These are phyloP conservation scores for Podotricha telesiphe DNA, from an alignment of 2,888 invertebrate genomes.

Conservation along the genomic window DNA sequence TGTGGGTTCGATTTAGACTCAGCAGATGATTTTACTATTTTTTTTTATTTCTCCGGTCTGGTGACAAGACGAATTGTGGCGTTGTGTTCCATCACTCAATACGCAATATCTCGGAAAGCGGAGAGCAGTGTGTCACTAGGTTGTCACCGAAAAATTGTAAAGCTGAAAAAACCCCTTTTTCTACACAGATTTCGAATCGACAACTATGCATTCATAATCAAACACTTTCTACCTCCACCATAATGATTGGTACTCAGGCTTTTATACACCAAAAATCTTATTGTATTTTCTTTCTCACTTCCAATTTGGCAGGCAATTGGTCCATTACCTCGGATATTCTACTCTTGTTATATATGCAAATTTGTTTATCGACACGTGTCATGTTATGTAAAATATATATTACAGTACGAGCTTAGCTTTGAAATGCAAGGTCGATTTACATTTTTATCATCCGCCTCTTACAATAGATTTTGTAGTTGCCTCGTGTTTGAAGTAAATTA, in stretches of 20 bases:
- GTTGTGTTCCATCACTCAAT: too few species aligned
- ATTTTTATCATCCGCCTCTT: constrained; percentile 51
- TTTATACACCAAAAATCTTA: not conserved
- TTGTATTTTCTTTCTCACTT: constrained; percentile 5
- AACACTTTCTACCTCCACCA: too few species aligned
- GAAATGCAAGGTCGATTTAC: constrained; percentile 56
- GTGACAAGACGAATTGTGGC: too few species aligned
- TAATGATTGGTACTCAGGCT: not conserved
- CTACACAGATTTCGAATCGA: too few species aligned
- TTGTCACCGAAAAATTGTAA: too few species aligned
- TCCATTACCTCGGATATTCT: constrained; percentile 35
- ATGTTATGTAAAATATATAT: constrained; percentile 59
- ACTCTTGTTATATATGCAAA: constrained; percentile 48
- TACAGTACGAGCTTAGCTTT: constrained; percentile 48
- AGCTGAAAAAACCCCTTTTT: too few species aligned
- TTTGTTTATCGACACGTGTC: constrained; percentile 59
- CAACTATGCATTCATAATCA: too few species aligned
- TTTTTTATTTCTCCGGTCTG: too few species aligned
- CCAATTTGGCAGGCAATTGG: constrained; percentile 31
- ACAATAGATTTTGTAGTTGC: constrained; percentile 9
- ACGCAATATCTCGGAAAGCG: too few species aligned
- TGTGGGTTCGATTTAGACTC: too few species aligned
- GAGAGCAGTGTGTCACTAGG: too few species aligned
- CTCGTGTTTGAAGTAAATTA: not conserved
- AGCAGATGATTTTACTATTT: too few species aligned